Conservation (phyloP, 2,113 vertebrate species). For the Gallinago paraguaiae region DNA sequence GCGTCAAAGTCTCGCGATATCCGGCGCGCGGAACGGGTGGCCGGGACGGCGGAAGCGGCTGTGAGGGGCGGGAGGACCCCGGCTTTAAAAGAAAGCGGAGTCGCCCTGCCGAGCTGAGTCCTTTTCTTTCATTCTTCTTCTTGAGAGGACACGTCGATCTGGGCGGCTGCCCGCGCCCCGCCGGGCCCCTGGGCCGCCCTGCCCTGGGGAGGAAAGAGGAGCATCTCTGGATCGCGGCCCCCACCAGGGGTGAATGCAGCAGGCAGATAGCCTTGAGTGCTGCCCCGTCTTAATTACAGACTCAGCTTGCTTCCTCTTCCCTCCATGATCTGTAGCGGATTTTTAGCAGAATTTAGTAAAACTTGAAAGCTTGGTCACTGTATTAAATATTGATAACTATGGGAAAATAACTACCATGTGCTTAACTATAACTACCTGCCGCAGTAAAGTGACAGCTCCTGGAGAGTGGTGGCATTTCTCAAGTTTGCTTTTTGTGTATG, state of each 20-base stretch:
- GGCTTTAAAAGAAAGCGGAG: background rate
- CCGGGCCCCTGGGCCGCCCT: too few species aligned
- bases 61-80: too few species aligned
- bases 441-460: background rate
- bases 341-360: rapidly evolving
- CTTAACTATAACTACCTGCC: rapidly evolving
- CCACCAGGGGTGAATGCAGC: rapidly evolving
- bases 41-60: background rate
- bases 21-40: background rate
- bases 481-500: background rate
- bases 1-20: background rate
- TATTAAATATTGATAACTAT: background rate
- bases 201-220: background rate
- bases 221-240: rapidly evolving
- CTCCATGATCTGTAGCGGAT: rapidly evolving
- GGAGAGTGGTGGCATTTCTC: rapidly evolving
- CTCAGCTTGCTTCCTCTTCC: too few species aligned
- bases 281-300: rapidly evolving
- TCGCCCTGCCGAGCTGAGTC: background rate
- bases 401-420: background rate
- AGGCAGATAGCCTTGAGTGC: rapidly evolving
- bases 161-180: background rate
- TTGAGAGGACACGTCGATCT: rapidly evolving
- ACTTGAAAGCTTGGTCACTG: background rate
- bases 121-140: background rate